Percentiles rank a stretch among this genome's conserved stretches.
phyloP scores from a whole-genome alignment of 1,140 invertebrate species.

The Ylistrum balloti region DNA sequence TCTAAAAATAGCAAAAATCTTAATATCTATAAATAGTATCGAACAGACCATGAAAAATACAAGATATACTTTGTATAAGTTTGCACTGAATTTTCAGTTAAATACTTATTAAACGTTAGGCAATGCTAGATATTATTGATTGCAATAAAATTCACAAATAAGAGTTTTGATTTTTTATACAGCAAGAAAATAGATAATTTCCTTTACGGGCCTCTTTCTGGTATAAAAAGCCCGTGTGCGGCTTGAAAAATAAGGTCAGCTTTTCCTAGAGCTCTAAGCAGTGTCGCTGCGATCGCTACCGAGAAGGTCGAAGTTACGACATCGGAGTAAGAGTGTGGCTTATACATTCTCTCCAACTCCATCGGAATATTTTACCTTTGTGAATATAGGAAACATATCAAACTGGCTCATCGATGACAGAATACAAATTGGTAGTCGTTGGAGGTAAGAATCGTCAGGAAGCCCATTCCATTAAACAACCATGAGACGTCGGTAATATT shows the following conservation, averaged over 20 bases:
- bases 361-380: background rate
- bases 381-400: constrained; percentile 29
- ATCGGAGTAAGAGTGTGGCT: background rate
- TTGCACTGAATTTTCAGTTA: background rate
- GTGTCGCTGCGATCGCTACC: constrained; percentile 46
- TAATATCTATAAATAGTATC: background rate
- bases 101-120: background rate
- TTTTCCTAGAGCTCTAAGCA: constrained; percentile 47
- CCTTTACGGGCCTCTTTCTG: background rate
- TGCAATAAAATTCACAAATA: background rate
- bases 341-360: background rate
- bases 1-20: constrained; percentile 7
- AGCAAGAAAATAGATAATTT: background rate
- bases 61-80: background rate
- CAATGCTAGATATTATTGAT: background rate
- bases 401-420: constrained; percentile 83
- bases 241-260: constrained; percentile 49
- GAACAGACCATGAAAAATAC: background rate
- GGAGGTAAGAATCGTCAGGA: constrained; percentile 82
- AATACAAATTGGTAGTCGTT: constrained; percentile 86
- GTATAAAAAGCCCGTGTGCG: constrained; percentile 40
- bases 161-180: background rate
- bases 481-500: background rate
- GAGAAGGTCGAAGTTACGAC: constrained; percentile 33
- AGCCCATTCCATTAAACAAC: background rate